These are phyloP conservation scores for Peucedramus taeniatus DNA, from an alignment of 2,113 vertebrate species.

Conservation along the genomic window DNA sequence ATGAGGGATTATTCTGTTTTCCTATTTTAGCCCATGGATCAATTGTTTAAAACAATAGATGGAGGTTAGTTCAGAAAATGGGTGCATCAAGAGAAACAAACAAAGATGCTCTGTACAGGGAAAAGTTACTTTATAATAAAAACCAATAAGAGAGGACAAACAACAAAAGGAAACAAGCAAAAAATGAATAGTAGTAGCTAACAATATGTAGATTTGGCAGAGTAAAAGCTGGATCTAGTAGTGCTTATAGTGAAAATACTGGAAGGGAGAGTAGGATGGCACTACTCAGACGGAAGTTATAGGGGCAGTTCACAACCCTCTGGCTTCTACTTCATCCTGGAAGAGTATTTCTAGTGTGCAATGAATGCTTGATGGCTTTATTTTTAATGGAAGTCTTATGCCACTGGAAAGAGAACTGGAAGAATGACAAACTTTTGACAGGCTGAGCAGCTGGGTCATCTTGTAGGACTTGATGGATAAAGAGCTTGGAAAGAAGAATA, in stretches of 20 bases:
- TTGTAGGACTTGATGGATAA: neutral
- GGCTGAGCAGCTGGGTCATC: neutral
- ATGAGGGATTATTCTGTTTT: slow-evolving; percentile 65
- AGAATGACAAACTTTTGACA: neutral
- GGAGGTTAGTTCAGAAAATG: neutral
- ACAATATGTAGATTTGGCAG: neutral
- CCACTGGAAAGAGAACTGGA: neutral
- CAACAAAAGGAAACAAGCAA: neutral
- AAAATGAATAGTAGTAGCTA: neutral
- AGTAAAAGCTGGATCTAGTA: neutral
- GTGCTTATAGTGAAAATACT: neutral
- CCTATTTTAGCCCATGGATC: slow-evolving; percentile 40
- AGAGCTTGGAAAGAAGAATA: neutral
- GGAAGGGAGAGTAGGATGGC: neutral
- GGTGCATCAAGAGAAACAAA: neutral
- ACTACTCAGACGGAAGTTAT: neutral
- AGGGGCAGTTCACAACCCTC: neutral
- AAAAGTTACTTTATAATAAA: neutral
- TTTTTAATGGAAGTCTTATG: neutral
- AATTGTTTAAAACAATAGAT: slow-evolving; percentile 53
- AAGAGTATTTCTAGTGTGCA: neutral
- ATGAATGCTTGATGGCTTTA: neutral
- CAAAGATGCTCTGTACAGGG: neutral
- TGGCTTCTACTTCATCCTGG: neutral
- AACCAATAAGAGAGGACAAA: neutral